Conservation (phyloP, 1,140 invertebrate species). For the Gonioctena quinquepunctata region DNA sequence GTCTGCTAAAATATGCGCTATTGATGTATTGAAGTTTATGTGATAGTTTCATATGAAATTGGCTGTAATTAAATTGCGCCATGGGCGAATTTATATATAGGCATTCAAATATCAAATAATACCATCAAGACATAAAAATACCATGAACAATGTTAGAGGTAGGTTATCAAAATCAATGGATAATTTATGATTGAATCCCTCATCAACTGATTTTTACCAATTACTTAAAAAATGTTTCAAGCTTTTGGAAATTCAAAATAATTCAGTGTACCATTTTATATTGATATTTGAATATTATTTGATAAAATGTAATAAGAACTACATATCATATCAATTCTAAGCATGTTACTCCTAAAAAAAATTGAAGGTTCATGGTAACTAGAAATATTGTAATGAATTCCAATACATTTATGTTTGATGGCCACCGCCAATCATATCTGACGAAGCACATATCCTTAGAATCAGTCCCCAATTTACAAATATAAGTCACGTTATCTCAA, state of each 20-base stretch:
- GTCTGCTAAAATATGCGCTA: conserved; percentile 63
- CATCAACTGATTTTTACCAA: neutral
- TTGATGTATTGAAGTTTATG: conserved; percentile 51
- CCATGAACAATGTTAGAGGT: neutral
- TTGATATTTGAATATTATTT: neutral
- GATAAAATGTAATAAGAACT: neutral
- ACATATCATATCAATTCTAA: no score
- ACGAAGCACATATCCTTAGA: conserved; percentile 44
- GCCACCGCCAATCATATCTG: conserved; percentile 42
- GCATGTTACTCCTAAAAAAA: no score
- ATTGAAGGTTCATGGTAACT: no score
- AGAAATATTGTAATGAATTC: conserved; percentile 40
- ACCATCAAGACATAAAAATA: neutral
- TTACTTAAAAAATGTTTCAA: neutral
- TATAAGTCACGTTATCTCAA: conserved; percentile 18
- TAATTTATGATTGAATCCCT: no score
- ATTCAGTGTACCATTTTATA: neutral
- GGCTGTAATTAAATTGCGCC: conserved; percentile 4
- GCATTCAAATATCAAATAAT: neutral
- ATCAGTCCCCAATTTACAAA: conserved; percentile 15
- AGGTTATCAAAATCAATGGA: neutral
- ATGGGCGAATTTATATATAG: neutral
- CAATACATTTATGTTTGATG: conserved; percentile 45
- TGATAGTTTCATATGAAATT: conserved; percentile 15
- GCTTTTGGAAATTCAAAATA: neutral